Conservation (phyloP, 2,113 vertebrate genomes). For the mouse (Mus musculus) region DNA sequence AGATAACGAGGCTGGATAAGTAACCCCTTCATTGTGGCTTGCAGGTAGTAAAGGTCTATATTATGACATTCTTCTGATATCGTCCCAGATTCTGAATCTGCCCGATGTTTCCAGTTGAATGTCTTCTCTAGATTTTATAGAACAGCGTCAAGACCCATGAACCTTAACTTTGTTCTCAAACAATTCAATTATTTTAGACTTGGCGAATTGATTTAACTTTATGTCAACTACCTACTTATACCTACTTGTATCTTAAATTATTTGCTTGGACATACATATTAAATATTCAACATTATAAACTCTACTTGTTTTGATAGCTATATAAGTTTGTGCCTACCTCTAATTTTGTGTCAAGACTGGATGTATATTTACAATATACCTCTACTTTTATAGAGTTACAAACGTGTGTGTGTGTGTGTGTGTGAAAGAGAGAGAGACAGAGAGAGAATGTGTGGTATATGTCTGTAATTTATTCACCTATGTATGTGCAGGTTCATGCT, state of each 20-base stretch:
- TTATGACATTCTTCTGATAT: background rate
- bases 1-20: background rate
- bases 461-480: no score
- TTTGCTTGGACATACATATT: background rate
- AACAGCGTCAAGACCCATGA: conserved; percentile 1
- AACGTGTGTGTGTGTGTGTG: background rate
- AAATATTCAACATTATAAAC: conserved; percentile 15
- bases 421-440: background rate
- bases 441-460: background rate
- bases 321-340: background rate
- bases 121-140: background rate
- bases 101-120: background rate
- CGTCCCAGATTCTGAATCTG: background rate
- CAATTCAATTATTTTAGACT: background rate
- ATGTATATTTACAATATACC: background rate
- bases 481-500: background rate
- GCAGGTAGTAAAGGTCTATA: background rate
- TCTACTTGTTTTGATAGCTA: conserved; percentile 6
- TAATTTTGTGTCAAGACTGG: background rate
- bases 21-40: background rate
- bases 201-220: background rate
- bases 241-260: background rate
- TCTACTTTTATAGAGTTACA: background rate
- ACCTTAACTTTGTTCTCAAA: conserved; percentile 1
- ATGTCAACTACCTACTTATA: background rate